Percentiles rank a stretch among this genome's conserved stretches.
Conservation (phyloP, 2,113 vertebrate species). For the Cyanistes caeruleus region DNA sequence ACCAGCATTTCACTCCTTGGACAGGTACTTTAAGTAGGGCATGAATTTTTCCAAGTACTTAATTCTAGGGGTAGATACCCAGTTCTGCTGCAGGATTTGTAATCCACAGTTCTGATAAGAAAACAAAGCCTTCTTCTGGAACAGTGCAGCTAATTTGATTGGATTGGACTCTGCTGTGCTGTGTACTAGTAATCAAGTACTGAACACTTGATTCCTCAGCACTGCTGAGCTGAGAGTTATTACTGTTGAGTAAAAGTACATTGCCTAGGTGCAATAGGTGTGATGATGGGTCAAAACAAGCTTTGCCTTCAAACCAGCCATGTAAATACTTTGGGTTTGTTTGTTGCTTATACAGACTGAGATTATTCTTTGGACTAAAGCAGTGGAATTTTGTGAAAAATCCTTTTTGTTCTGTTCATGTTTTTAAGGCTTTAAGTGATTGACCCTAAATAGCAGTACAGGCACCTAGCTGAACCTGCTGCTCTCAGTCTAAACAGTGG, state of each 20-base stretch:
- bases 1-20: neutral
- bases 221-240: neutral
- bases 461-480: neutral
- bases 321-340: neutral
- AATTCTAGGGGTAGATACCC: neutral
- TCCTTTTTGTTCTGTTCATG: neutral
- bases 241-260: neutral
- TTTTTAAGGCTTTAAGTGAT: neutral
- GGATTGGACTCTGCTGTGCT: neutral
- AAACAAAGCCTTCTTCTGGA: neutral
- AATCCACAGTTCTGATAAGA: neutral
- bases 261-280: neutral
- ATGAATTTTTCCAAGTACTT: neutral
- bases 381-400: neutral
- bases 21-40: neutral
- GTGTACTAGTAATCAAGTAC: neutral
- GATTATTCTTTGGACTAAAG: neutral
- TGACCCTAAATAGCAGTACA: neutral
- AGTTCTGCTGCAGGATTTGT: neutral
- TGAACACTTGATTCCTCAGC: neutral
- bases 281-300: neutral
- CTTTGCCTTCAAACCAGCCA: neutral
- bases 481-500: neutral
- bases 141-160: neutral
- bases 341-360: neutral